A percentile compares a stretch with the other conserved stretches of the same genome.
Conservation (phyloP, 1,140 invertebrate genomes). For the Philaenus spumarius region DNA sequence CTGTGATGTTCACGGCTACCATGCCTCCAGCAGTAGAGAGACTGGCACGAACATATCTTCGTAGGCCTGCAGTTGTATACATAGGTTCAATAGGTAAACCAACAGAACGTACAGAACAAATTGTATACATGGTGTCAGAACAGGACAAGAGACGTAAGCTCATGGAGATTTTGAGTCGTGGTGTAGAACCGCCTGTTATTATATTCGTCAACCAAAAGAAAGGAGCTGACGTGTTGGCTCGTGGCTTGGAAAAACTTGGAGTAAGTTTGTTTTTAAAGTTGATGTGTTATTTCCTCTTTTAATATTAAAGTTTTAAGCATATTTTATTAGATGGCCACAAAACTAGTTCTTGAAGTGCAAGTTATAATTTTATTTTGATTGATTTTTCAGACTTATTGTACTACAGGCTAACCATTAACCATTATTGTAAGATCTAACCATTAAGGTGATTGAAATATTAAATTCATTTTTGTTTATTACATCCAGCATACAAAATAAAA, state of each 20-base stretch:
- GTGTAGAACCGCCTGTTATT: conserved; percentile 94
- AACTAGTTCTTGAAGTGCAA: too few relatives aligned
- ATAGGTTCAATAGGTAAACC: conserved; percentile 99
- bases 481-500: too few relatives aligned
- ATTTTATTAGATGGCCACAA: not conserved
- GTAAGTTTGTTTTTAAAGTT: conserved; percentile 42
- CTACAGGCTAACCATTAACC: too few relatives aligned
- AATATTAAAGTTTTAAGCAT: conserved; percentile 17
- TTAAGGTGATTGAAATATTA: too few relatives aligned
- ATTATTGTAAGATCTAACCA: too few relatives aligned
- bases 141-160: conserved; percentile 88
- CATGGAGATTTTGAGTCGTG: conserved; percentile 76
- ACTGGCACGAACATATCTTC: conserved; percentile 87
- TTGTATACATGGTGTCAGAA: conserved; percentile 92
- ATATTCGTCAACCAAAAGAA: conserved; percentile 99
- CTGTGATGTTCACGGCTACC: conserved; percentile 99
- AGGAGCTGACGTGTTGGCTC: conserved; percentile 95
- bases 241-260: conserved; percentile 94
- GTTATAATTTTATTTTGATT: too few relatives aligned
- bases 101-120: conserved; percentile 95
- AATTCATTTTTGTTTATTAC: too few relatives aligned
- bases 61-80: conserved; percentile 95
- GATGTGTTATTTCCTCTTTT: not conserved
- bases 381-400: too few relatives aligned
- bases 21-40: conserved; percentile 98